phyloP scores from a whole-genome alignment of 1,140 invertebrate species.

The Episyrphus balteatus region DNA sequence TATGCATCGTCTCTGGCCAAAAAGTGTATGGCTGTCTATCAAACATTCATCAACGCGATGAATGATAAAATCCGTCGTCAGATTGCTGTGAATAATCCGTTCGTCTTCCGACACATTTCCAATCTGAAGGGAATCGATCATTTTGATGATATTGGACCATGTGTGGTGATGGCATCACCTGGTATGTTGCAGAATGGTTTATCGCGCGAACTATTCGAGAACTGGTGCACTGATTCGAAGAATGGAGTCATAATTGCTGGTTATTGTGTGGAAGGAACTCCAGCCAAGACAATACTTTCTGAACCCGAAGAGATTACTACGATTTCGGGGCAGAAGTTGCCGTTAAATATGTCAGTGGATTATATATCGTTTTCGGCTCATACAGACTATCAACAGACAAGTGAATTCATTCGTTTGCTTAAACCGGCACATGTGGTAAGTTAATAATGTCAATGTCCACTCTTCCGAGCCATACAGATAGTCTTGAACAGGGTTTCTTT shows the following conservation, averaged over 20 bases:
- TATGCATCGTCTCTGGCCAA: conserved; percentile 98
- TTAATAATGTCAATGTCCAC: conserved; percentile 34
- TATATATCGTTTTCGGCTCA: conserved; percentile 99
- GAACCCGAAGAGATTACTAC: conserved; percentile 97
- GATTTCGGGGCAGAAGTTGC: conserved; percentile 89
- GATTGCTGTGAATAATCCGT: conserved; percentile 97
- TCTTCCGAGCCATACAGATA: not conserved
- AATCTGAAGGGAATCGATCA: conserved; percentile 99
- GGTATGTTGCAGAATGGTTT: conserved; percentile 99
- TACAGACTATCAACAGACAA: conserved; percentile 98
- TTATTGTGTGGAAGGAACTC: conserved; percentile 97
- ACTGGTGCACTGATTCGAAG: conserved; percentile 95
- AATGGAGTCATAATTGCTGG: conserved; percentile 98
- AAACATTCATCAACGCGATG: conserved; percentile 99
- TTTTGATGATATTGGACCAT: conserved; percentile 98
- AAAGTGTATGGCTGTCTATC: conserved; percentile 99
- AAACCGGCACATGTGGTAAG: conserved; percentile 87
- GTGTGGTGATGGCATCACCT: conserved; percentile 97
- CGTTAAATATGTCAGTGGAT: conserved; percentile 94
- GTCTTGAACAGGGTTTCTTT: not conserved
- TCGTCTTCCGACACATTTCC: conserved; percentile 97
- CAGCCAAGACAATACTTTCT: conserved; percentile 93
- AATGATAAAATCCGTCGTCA: conserved; percentile 93
- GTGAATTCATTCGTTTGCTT: conserved; percentile 88
- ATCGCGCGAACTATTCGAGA: conserved; percentile 95